A percentile compares a stretch with the other conserved stretches of the same genome.
These are phyloP conservation scores for Saguinus midas DNA, from an alignment of 2,113 vertebrate species.

Conservation along the genomic window DNA sequence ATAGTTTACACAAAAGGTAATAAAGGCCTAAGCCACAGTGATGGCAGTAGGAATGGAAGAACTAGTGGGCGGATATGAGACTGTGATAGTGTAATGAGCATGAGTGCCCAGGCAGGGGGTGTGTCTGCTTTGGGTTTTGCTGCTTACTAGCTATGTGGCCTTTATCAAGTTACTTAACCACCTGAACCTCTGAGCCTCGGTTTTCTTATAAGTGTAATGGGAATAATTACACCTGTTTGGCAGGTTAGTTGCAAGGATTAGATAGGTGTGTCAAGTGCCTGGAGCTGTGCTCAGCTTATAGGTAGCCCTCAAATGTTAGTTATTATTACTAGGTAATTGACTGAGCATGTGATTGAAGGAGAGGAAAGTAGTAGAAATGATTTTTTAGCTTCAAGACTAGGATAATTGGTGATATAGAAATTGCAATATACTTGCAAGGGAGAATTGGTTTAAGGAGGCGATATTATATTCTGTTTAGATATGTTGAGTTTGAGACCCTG, in stretches of 20 bases:
- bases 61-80: fast-evolving
- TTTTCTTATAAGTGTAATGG: neutral
- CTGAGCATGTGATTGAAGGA: neutral
- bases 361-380: neutral
- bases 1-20: neutral
- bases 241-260: neutral
- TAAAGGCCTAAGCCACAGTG: neutral
- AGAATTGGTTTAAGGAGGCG: neutral
- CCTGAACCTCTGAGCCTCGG: neutral
- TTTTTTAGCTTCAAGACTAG: neutral
- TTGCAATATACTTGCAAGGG: neutral
- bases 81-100: neutral
- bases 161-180: neutral
- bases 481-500: neutral
- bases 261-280: neutral
- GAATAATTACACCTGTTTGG: neutral
- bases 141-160: neutral
- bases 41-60: neutral
- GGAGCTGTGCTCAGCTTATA: neutral
- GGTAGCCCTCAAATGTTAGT: neutral
- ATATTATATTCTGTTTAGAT: neutral
- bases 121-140: neutral
- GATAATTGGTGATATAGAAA: neutral
- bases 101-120: neutral
- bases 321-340: neutral